Percentiles rank a stretch among this genome's conserved stretches.
phyloP scores from a whole-genome alignment of 2,888 invertebrate genomes.

The Athrips mouffetella region DNA sequence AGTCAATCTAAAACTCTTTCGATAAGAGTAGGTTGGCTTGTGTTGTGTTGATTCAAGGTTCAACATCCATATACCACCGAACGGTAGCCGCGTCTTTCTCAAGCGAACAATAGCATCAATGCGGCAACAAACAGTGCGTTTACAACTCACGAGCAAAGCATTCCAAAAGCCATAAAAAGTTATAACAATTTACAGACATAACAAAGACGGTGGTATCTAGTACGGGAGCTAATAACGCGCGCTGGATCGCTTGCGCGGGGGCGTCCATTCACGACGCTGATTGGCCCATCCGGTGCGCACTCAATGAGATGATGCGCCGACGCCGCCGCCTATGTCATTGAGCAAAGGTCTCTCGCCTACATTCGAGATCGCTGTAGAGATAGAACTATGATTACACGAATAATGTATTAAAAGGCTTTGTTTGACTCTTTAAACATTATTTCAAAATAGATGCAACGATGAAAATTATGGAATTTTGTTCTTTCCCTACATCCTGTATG shows the following conservation, averaged over 20 bases:
- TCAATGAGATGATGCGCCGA: constrained; percentile 76
- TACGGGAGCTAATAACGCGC: constrained; percentile 67
- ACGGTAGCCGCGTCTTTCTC: constrained; percentile 46
- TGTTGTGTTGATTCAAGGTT: no score
- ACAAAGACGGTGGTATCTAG: constrained; percentile 69
- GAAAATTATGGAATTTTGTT: no score
- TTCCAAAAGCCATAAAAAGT: constrained; percentile 63
- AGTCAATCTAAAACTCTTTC: neutral
- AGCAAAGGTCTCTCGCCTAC: constrained; percentile 76
- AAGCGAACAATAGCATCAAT: constrained; percentile 57
- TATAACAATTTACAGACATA: constrained; percentile 68
- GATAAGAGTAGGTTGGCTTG: neutral
- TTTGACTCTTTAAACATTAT: no score
- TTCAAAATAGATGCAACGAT: no score
- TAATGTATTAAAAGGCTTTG: neutral
- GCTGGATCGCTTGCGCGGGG: constrained; percentile 59
- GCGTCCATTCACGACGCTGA: constrained; percentile 77
- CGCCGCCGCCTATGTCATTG: constrained; percentile 66
- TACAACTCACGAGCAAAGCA: constrained; percentile 59
- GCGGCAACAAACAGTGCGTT: constrained; percentile 55
- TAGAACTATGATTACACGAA: constrained; percentile 26
- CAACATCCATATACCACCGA: constrained; percentile 7
- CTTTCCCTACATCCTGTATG: no score
- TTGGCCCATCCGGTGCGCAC: constrained; percentile 76
- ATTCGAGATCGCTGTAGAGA: constrained; percentile 47